Base-by-base conservation (phyloP, 2,113 vertebrate species). In the Desmodus rotundus region DNA sequence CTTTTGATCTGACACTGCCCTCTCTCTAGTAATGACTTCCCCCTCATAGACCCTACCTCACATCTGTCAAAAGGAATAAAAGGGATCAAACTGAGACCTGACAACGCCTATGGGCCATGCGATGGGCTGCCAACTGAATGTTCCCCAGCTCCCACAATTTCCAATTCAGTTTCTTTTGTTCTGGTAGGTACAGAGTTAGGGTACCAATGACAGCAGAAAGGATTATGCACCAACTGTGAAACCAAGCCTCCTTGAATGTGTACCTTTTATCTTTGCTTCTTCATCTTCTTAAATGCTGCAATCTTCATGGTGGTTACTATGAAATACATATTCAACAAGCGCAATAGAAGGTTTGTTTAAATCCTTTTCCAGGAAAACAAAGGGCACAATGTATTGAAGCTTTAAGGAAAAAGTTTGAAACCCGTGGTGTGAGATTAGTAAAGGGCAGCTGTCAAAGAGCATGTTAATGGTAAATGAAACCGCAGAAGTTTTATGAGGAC, bases 61-160 rank as follows among this genome's bases (percentile, higher is more conserved):
- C 98, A 98, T 98, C 98, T 99, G 99, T 99, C 99, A 99, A 92
- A 85, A 95, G 43, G 98, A 98, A 99, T 99, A 99, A 99, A 99
- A 98, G 98, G 97, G 97, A 98, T 99, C 99, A 99, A 98, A 97
- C 98, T 98, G 98, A 95, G 95, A 95, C 97, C 98, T 98, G 98
- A 99, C 98, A 99, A 97, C 97, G 98, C 98, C 98, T 97, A 98
- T 98, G 97, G 98, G 98, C 98, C 98, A 97, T 95, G 98, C 96
- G 96, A 97, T 96, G 97, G 91, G 97, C 98, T 98, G 98, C 98
- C 98, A 98, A 98, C 85, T 28, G 97, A 98, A 98, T 87, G 97
- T 96, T 98, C 97, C 96, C 96, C 77, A 98, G 98, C 98, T 99
- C 99, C 98, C 99, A 98, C 98, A 98, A 98, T 98, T 99, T 98